Percentiles rank a stretch among this genome's conserved stretches.
Conservation (phyloP, 2,797 vertebrate genomes). For the Gallinago stenura region DNA sequence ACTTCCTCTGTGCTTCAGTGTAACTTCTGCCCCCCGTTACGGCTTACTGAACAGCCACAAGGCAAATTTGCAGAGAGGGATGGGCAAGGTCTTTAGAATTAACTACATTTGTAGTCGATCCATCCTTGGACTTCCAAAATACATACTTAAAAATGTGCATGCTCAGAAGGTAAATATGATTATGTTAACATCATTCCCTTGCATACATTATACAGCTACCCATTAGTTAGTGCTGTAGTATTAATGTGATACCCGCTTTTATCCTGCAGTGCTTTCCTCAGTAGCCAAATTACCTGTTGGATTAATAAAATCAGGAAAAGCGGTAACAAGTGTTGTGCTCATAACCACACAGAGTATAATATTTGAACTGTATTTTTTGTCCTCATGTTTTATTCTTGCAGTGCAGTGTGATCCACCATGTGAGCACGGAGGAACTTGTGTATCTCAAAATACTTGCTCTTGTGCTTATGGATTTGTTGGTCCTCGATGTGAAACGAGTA, state of each 20-base stretch:
- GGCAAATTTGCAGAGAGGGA: not conserved
- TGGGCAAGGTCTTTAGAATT: not conserved
- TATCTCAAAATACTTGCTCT: conserved; percentile 84
- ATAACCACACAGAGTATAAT: not conserved
- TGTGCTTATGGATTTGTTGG: conserved; percentile 86
- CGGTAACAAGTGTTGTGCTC: not conserved
- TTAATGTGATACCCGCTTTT: not conserved
- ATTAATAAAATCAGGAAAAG: not conserved
- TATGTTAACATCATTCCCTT: not conserved
- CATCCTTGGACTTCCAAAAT: not conserved
- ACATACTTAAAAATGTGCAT: not conserved
- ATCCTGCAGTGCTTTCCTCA: not conserved
- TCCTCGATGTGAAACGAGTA: conserved; percentile 81
- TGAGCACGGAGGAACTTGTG: conserved; percentile 82
- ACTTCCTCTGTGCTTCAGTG: not conserved
- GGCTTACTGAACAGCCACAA: not conserved
- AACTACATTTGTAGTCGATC: not conserved
- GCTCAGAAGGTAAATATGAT: not conserved
- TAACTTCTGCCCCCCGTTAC: not conserved
- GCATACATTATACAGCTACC: not conserved
- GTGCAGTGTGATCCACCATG: conserved; percentile 80
- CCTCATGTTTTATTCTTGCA: not conserved
- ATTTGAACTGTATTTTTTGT: not conserved
- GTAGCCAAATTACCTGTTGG: not conserved
- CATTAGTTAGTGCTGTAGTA: not conserved